A percentile compares a stretch with the other conserved stretches of the same genome.
Conservation (phyloP, 2,888 invertebrate genomes). For the Epinotia brunnichana region DNA sequence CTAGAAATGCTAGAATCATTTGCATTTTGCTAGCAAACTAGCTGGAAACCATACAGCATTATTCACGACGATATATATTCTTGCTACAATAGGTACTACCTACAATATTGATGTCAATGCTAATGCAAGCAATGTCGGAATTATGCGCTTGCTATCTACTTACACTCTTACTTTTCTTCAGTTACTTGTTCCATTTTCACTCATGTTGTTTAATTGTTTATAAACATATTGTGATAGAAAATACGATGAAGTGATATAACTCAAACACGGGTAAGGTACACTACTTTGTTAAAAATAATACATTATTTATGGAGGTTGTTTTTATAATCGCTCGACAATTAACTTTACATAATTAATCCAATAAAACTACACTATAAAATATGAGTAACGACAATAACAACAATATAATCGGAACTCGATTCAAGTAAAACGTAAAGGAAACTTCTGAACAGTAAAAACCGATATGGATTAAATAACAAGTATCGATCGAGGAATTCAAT, state of each 20-base stretch:
- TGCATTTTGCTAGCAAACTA: neutral
- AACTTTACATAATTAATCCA: neutral
- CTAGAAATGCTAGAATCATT: neutral
- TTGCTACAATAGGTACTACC: neutral
- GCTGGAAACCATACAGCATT: neutral
- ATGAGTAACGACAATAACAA: neutral
- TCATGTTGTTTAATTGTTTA: neutral
- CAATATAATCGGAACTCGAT: neutral
- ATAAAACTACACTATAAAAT: neutral
- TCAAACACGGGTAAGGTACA: neutral
- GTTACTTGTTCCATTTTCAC: neutral
- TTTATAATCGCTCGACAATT: neutral
- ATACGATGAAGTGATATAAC: neutral
- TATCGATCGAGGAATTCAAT: conserved; percentile 45
- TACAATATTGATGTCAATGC: neutral
- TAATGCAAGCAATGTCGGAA: neutral
- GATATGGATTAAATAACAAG: conserved; percentile 41
- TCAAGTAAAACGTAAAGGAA: conserved; percentile 11
- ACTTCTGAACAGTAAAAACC: conserved; percentile 38
- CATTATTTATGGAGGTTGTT: neutral
- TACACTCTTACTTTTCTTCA: neutral
- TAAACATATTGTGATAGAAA: no score
- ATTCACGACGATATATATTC: neutral
- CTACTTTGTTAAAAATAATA: neutral
- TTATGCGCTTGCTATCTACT: neutral